Base-by-base conservation (phyloP, 2,797 vertebrate species). In the Mustela erminea region DNA sequence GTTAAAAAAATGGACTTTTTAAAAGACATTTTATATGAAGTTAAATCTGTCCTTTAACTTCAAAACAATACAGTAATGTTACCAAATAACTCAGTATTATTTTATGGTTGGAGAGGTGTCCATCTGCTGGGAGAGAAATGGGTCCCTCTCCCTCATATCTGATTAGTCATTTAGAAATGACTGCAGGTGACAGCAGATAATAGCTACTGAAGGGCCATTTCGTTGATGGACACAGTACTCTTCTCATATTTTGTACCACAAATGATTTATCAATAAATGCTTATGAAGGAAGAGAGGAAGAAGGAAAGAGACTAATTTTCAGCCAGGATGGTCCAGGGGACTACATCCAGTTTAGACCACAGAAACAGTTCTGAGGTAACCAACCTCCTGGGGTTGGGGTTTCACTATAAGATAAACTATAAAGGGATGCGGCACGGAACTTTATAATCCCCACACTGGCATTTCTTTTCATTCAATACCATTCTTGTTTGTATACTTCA, bases 361-460 rank as follows among this genome's bases (percentile, higher is more conserved):
- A 87, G 87, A 90, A 46, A 49, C 13, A 49, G 77, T 75, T 80
- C 18, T 90, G 78, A 96, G 29, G 75, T 41, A 95, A 95, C 27
- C 41, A 84, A 80, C 25, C 74, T 72, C 84, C 43, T 86, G 38
- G 56, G 32, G 3, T 3, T 60, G 56, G 41, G 35, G 7, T 10
- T 46, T 94, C 54, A 92, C n/a, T 84, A n/a, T 10, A 87, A 68
- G 35, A 92, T 41, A 86, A 43, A 84, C 35, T 43, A 56, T 32
- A n/a, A 74, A 96, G 62, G 35, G 10, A 92, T 49, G 32, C 70
- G 23, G 21, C 41, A 70, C 13, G 20, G n/a, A 86, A 93, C 15
- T 75, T 75, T 41, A 74, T 52, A 88, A 52, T 77, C 35, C n/a
- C 15, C 23, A 54, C 6, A 17, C 3, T 68, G 27, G 58, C 8